Conservation (phyloP, 1,140 invertebrate genomes). For the Ceratina japonica region DNA sequence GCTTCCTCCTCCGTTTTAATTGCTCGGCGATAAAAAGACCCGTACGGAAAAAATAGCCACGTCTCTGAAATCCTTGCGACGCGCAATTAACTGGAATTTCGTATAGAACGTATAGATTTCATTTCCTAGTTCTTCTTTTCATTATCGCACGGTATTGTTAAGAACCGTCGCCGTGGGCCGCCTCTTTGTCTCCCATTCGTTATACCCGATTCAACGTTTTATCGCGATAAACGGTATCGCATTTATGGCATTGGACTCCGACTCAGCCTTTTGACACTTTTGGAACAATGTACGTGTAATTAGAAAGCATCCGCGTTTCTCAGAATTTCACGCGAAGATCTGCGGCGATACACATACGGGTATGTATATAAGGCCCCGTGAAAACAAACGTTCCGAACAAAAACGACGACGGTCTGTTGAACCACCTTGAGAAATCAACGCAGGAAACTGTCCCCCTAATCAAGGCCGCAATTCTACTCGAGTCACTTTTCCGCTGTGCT, state of each 20-base stretch:
- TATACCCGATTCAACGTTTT: neutral
- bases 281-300: conserved; percentile 3
- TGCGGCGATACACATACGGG: neutral
- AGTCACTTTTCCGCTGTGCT: neutral
- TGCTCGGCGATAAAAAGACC: too few relatives aligned
- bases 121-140: too few relatives aligned
- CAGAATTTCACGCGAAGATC: conserved; percentile 18
- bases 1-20: too few relatives aligned
- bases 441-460: conserved; percentile 9
- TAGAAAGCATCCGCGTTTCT: conserved; percentile 25
- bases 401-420: neutral
- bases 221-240: neutral
- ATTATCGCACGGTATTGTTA: too few relatives aligned
- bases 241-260: neutral
- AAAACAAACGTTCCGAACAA: conserved; percentile 14
- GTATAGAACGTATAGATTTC: too few relatives aligned
- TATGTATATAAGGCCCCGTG: neutral
- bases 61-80: too few relatives aligned
- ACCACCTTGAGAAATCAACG: conserved; percentile 1
- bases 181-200: neutral
- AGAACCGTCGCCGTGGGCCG: neutral
- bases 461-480: conserved; percentile 10
- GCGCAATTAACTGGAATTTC: too few relatives aligned
- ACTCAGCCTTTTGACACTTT: neutral
- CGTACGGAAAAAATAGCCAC: too few relatives aligned